phyloP scores from a whole-genome alignment of 53 echinoderm and acorn worm species.

The Henricia sp. region DNA sequence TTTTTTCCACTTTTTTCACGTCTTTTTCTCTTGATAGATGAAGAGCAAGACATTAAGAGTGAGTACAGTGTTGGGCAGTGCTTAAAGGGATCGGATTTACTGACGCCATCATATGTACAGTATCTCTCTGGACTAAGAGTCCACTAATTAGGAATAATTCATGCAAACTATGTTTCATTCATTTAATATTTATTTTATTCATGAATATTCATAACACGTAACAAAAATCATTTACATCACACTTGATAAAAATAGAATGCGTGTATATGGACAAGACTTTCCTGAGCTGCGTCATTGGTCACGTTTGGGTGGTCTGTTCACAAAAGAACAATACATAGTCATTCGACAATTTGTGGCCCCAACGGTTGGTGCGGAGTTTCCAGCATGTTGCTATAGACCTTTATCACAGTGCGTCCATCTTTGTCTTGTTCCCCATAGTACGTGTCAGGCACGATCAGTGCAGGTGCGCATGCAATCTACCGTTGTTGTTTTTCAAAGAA shows the following conservation, averaged over 20 bases:
- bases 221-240: neutral
- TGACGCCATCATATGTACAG: slow-evolving; percentile 80
- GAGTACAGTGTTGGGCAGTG: slow-evolving; percentile 90
- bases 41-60: slow-evolving; percentile 59
- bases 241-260: too few relatives aligned
- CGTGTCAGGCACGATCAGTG: too few relatives aligned
- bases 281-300: neutral
- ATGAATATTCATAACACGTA: neutral
- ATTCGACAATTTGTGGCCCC: neutral
- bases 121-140: slow-evolving; percentile 59
- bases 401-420: too few relatives aligned
- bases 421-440: too few relatives aligned
- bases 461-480: too few relatives aligned
- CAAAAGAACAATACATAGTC: neutral
- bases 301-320: too few relatives aligned
- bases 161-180: neutral
- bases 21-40: slow-evolving; percentile 59
- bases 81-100: slow-evolving; percentile 84
- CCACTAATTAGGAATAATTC: slow-evolving; percentile 28
- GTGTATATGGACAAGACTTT: too few relatives aligned
- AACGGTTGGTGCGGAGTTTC: neutral
- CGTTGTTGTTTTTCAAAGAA: too few relatives aligned
- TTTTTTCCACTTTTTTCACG: neutral
- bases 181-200: neutral
- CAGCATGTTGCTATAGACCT: neutral